Evolutionary conservation across 1,140 invertebrate genomes (phyloP), one percentile per base, ranked within the genome.

Genomic region (Neodiprion lecontei): DNA sequence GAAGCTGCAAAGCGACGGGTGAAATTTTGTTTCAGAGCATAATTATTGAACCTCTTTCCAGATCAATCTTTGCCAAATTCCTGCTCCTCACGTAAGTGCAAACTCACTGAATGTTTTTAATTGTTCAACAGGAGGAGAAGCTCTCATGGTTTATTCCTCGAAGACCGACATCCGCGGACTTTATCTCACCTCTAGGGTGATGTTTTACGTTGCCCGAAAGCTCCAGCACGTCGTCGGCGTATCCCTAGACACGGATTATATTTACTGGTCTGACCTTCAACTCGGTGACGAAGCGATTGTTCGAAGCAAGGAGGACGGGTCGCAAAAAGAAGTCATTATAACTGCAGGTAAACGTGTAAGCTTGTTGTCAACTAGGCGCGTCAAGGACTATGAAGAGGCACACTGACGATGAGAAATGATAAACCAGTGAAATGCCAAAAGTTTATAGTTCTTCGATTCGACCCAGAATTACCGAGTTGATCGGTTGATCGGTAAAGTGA

Each of bases 191-290:
- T 89, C 88, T 2, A 50, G 87, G 14, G 69, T 88, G 1, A 88
- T 89, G 65, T 90, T 86, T 76, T 78, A 84, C 1, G 79, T 92
- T 5, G 87, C 88, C 0, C 82, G 75, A 11, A 87, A 90, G 78
- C 78, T 92, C 67, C 88, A 87, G 50, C 90, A 94, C 81, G 92
- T 91, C 1, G 90, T 94, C 11, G 94, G 92, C 1, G 91, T 96
- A 0, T 87, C 91, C 8, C 91, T 89, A 75, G 93, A 96, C 80
- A 91, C 91, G 0, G 83, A 83, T 1, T 86, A 91, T 74, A 80
- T 95, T n/a, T 96, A 94, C 79, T 96, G 94, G 94, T 92, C 94
- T 1, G 92, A 94, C 76, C 90, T 93, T 11, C 86, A 91, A 1
- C 79, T 91, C 23, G 91, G 92, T 9, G 89, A 91, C 7, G 93